These are phyloP conservation scores for Drosophila heteroneura DNA, from an alignment of 2,888 invertebrate species.

Conservation along the genomic window DNA sequence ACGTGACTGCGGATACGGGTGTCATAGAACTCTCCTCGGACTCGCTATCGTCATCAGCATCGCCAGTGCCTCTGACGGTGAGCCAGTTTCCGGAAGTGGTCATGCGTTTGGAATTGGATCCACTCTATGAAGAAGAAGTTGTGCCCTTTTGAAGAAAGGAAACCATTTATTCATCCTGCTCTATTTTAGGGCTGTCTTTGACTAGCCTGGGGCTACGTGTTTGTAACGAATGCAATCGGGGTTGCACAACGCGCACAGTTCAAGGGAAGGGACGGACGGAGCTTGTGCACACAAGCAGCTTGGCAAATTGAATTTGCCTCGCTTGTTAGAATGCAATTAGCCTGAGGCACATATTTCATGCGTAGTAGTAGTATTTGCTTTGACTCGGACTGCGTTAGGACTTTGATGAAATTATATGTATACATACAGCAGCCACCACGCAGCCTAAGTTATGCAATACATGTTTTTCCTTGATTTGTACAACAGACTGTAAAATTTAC, in stretches of 20 bases:
- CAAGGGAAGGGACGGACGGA: constrained; percentile 6
- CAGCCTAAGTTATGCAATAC: constrained; percentile 8
- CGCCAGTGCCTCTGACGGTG: constrained; percentile 24
- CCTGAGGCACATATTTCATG: constrained; percentile 69
- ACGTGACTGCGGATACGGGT: constrained; percentile 52
- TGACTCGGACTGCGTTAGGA: constrained; percentile 43
- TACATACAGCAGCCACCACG: constrained; percentile 30
- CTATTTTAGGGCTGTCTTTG: neutral
- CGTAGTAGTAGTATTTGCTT: constrained; percentile 61
- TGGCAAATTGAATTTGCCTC: constrained; percentile 81
- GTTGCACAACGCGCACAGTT: constrained; percentile 50
- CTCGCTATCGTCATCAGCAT: constrained; percentile 44
- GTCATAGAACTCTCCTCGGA: constrained; percentile 69
- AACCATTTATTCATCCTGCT: constrained; percentile 8
- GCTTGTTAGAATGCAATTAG: constrained; percentile 84
- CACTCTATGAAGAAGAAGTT: constrained; percentile 81
- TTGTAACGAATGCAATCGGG: constrained; percentile 69
- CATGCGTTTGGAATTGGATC: constrained; percentile 66
- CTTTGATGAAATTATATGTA: constrained; percentile 60
- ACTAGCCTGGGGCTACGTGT: constrained; percentile 57
- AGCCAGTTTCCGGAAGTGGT: constrained; percentile 34
- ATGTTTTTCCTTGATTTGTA: constrained; percentile 32
- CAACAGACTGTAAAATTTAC: constrained; percentile 19
- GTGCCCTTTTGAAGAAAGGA: constrained; percentile 56
- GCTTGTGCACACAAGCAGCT: constrained; percentile 69